Base-by-base conservation (phyloP, 2,113 vertebrate genomes). In the Pachycephala philippinensis region DNA sequence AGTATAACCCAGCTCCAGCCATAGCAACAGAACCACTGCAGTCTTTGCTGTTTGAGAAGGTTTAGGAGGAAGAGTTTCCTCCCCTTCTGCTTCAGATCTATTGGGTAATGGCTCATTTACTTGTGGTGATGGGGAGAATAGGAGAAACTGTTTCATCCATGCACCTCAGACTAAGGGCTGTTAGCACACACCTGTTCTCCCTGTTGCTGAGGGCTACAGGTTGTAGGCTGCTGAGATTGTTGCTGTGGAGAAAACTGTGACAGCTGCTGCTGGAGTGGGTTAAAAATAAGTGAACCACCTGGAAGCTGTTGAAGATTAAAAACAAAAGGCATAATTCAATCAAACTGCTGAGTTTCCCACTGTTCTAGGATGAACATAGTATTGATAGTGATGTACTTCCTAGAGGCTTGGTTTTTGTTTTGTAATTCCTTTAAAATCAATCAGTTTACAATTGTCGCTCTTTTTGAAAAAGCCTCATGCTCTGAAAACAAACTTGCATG, bases 261-360 rank as follows among this genome's bases (percentile, higher is more conserved):
- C 49, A 99, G 97, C 93, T 98, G 98, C 89, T 98, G 98, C 96
- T 98, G 97, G 45, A 95, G 76, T 77, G 98, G 94, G 96, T 99
- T 99, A 98, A 99, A 99, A 98, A 98, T 98, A 97, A 99, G 97
- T 75, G 98, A 99, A 63, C 98, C 97, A 77, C 98, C 95, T 89
- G 98, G 98, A 98, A 99, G 98, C 98, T 99, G 96, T 21, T 93
- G 50, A 95, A 85, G 91, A 94, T 77, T 96, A 94, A 95, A 95
- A 95, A n/a, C 30, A 92, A 77, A 88, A 95, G 86, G 57, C 39
- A 56, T 44, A 84, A 68, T 84, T 91, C 68, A 82, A 23, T 50
- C 35, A 57, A 89, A 71, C 47, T 64, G 23, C 26, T 35, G 24
- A 27, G 35, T 44, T 68, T 50, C 35, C 54, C 30, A 18, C 54